phyloP scores from a whole-genome alignment of 1,140 invertebrate genomes.

The Drosophila yakuba region DNA sequence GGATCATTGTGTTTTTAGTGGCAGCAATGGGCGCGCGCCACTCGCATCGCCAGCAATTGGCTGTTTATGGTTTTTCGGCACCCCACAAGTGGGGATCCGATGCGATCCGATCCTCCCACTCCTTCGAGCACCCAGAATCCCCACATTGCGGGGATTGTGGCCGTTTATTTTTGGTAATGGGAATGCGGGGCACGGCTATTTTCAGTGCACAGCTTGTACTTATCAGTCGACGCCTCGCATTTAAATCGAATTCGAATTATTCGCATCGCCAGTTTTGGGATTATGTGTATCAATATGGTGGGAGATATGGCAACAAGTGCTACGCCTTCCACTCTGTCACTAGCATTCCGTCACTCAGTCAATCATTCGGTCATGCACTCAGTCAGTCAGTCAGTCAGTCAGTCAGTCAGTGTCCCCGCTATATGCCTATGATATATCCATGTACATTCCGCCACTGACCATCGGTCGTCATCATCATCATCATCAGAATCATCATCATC shows the following conservation, averaged over 20 bases:
- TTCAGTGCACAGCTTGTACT: conserved; percentile 62
- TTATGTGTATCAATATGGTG: conserved; percentile 22
- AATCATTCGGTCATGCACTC: conserved; percentile 17
- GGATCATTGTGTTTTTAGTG: conserved; percentile 27
- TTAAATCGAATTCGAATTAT: conserved; percentile 72
- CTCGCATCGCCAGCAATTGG: conserved; percentile 33
- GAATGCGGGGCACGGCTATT: conserved; percentile 68
- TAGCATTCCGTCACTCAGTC: conserved; percentile 43
- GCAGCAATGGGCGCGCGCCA: conserved; percentile 66
- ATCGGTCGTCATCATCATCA: conserved; percentile 5
- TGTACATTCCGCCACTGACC: conserved; percentile 10
- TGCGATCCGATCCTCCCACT: background rate
- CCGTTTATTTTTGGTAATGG: conserved; percentile 62
- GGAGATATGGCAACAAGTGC: conserved; percentile 61
- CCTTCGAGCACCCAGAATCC: background rate
- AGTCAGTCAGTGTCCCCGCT: conserved; percentile 26
- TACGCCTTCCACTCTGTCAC: conserved; percentile 29
- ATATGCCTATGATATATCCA: conserved; percentile 5
- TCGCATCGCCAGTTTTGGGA: conserved; percentile 39
- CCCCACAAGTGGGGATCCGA: conserved; percentile 44
- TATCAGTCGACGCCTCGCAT: conserved; percentile 67
- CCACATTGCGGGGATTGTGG: background rate
- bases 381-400: conserved; percentile 17
- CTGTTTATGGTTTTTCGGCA: conserved; percentile 75
- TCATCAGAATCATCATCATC: conserved; percentile 28